phyloP scores from a whole-genome alignment of 2,888 invertebrate species.

The Cephus runcator region DNA sequence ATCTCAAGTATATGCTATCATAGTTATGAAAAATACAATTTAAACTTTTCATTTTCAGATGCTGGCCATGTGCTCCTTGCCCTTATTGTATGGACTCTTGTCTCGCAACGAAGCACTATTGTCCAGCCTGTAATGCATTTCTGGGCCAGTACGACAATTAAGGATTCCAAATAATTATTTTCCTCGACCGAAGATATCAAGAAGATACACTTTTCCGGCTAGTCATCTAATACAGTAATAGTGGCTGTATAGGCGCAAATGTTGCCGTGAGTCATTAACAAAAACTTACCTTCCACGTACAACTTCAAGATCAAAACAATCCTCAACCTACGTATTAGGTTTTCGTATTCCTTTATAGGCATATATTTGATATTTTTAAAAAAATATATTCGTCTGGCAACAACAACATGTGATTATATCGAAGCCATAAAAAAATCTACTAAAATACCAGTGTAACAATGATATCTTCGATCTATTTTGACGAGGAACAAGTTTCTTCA shows the following conservation, averaged over 20 bases:
- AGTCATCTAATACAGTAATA: not conserved
- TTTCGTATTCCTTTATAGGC: not conserved
- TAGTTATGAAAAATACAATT: conserved; percentile 12
- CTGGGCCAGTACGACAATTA: conserved; percentile 59
- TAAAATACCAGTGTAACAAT: not conserved
- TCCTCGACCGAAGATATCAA: not conserved
- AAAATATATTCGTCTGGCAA: not conserved
- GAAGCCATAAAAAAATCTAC: no score
- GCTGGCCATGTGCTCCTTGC: conserved; percentile 64
- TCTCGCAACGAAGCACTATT: conserved; percentile 65
- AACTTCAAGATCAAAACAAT: not conserved
- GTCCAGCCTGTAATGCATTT: conserved; percentile 65
- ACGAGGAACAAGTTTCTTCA: not conserved
- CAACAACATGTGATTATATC: not conserved
- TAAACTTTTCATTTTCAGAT: conserved; percentile 49
- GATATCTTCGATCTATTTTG: not conserved
- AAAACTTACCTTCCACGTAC: not conserved
- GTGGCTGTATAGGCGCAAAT: not conserved
- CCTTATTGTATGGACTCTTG: conserved; percentile 67
- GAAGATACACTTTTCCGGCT: not conserved
- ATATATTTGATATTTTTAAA: not conserved
- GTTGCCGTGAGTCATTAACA: not conserved
- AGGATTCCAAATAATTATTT: conserved; percentile 7
- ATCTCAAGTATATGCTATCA: conserved; percentile 1
- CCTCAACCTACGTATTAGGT: not conserved